Percentiles rank a stretch among this genome's conserved stretches.
Evolutionary conservation across 2,113 vertebrate genomes (phyloP).

Genomic region (Eulemur macaco): DNA sequence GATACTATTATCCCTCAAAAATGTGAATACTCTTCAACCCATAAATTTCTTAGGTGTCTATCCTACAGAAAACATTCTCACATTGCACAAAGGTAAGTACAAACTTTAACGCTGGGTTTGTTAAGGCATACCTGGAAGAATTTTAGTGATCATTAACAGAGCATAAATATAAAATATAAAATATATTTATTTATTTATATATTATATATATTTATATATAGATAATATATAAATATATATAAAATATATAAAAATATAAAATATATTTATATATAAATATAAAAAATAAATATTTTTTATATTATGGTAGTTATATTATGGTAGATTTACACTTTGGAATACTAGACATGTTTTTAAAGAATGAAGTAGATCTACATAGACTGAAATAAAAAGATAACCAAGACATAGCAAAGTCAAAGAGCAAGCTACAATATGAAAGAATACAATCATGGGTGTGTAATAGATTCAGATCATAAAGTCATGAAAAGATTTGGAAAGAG

Average conservation of each 20-base stretch:
- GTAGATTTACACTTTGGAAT: not conserved
- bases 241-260: too few species aligned
- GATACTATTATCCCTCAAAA: not conserved
- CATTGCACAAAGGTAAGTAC: not conserved
- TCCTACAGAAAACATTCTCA: not conserved
- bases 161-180: too few species aligned
- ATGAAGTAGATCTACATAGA: not conserved
- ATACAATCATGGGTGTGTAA: not conserved
- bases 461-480: not conserved
- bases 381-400: not conserved
- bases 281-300: not conserved
- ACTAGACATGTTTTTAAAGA: not conserved
- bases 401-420: not conserved
- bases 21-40: not conserved
- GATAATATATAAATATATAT: too few species aligned
- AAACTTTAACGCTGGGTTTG: not conserved
- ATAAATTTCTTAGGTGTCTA: not conserved
- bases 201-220: too few species aligned
- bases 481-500: not conserved
- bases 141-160: conserved; percentile 20
- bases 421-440: not conserved
- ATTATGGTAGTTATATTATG: not conserved
- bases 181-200: too few species aligned
- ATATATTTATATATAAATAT: too few species aligned
- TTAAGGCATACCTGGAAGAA: not conserved